phyloP scores from a whole-genome alignment of 2,888 invertebrate genomes.

The Aquatica leii region DNA sequence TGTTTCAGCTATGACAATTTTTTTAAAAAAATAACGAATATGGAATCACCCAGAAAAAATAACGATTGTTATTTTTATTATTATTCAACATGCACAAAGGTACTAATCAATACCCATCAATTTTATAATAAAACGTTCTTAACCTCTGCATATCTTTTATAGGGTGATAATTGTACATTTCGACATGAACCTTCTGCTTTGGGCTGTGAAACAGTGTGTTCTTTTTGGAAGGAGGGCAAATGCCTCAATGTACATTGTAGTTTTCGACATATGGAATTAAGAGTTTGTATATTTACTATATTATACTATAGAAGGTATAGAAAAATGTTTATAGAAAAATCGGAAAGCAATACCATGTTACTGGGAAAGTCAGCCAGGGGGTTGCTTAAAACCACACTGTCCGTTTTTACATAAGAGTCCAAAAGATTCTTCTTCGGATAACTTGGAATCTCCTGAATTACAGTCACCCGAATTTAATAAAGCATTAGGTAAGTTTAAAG shows the following conservation, averaged over 20 bases:
- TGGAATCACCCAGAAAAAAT: constrained; percentile 78
- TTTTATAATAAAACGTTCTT: constrained; percentile 17
- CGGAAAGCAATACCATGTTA: constrained; percentile 84
- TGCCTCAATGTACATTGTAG: constrained; percentile 81
- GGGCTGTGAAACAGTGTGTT: constrained; percentile 83
- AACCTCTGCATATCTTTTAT: constrained; percentile 43
- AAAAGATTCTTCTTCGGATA: constrained; percentile 46
- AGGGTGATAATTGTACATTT: constrained; percentile 84
- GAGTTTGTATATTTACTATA: constrained; percentile 66
- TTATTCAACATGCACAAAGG: constrained; percentile 87
- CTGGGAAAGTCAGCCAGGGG: constrained; percentile 86
- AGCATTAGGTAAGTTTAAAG: constrained; percentile 23
- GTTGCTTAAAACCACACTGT: constrained; percentile 86
- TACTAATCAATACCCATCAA: constrained; percentile 59
- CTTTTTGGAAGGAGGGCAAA: constrained; percentile 83
- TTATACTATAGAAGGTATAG: constrained; percentile 5
- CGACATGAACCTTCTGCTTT: constrained; percentile 86
- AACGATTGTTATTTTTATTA: constrained; percentile 91
- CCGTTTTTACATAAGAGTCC: constrained; percentile 76
- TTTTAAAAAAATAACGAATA: constrained; percentile 61
- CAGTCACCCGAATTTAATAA: constrained; percentile 36
- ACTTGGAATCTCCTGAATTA: constrained; percentile 41
- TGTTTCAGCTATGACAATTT: constrained; percentile 59
- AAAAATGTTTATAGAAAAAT: constrained; percentile 74
- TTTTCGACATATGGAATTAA: constrained; percentile 85